A percentile compares a stretch with the other conserved stretches of the same genome.
Conservation (phyloP, 2,113 vertebrate species). For the Lethenteron reissneri region DNA sequence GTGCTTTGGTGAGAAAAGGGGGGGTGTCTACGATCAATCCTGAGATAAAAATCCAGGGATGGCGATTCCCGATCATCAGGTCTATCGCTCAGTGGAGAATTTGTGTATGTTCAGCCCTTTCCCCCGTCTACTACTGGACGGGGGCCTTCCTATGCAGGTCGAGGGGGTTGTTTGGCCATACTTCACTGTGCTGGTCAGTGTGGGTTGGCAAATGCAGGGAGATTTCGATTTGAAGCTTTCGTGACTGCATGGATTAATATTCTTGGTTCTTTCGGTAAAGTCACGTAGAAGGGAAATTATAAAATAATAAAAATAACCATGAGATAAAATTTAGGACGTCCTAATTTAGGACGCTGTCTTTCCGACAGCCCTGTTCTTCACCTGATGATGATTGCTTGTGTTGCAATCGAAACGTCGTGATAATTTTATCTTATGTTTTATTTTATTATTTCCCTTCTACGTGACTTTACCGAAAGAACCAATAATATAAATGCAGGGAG, state of each 20-base stretch:
- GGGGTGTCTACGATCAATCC: background rate
- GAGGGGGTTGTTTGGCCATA: background rate
- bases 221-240: too few relatives aligned
- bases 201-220: background rate
- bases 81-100: background rate
- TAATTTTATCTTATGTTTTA: background rate
- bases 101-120: background rate
- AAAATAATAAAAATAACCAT: background rate
- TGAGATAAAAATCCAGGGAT: too few relatives aligned
- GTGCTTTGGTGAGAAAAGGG: conserved; percentile 41
- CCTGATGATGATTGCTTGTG: too few relatives aligned
- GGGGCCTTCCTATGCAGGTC: background rate
- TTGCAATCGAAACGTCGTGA: too few relatives aligned
- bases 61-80: background rate
- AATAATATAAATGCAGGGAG: background rate
- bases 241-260: too few relatives aligned
- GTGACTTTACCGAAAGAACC: too few relatives aligned
- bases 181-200: background rate
- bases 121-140: background rate
- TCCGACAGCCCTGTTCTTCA: too few relatives aligned
- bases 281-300: background rate
- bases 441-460: too few relatives aligned
- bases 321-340: background rate
- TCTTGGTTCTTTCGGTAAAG: too few relatives aligned
- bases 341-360: background rate